phyloP scores from a whole-genome alignment of 2,888 invertebrate species.

The Ecdyonurus torrentis region DNA sequence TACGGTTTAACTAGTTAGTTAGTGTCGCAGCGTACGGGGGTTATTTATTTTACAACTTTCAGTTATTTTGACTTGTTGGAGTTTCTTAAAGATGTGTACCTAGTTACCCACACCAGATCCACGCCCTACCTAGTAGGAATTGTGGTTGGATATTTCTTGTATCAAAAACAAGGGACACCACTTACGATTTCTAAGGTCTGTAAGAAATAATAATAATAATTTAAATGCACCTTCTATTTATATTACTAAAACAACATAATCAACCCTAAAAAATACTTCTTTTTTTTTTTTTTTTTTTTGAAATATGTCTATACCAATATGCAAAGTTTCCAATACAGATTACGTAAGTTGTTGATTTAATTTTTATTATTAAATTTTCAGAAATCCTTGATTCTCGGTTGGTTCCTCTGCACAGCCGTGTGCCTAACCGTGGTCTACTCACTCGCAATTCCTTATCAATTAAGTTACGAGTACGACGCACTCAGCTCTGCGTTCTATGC shows the following conservation, averaged over 20 bases:
- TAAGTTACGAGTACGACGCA: slow-evolving; percentile 32
- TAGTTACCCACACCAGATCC: slow-evolving; percentile 58
- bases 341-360: not conserved
- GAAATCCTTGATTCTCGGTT: slow-evolving; percentile 25
- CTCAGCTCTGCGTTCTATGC: slow-evolving; percentile 47
- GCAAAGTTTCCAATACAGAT: no score
- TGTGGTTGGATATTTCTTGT: slow-evolving; percentile 45
- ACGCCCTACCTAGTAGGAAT: slow-evolving; percentile 51
- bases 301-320: no score
- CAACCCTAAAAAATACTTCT: no score
- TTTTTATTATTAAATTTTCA: no score
- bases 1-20: no score
- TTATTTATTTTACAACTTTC: no score
- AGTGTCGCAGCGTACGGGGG: no score
- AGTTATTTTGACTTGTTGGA: no score
- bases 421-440: slow-evolving; percentile 38
- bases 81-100: slow-evolving; percentile 46
- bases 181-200: not conserved
- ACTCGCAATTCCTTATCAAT: slow-evolving; percentile 42
- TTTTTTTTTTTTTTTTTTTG: no score
- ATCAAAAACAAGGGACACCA: slow-evolving; percentile 34
- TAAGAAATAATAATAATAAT: no score
- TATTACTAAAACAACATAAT: no score
- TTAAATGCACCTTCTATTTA: no score
- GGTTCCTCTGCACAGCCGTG: slow-evolving; percentile 20